These are phyloP conservation scores for Oligia strigilis DNA, from an alignment of 2,888 invertebrate species.

Conservation along the genomic window DNA sequence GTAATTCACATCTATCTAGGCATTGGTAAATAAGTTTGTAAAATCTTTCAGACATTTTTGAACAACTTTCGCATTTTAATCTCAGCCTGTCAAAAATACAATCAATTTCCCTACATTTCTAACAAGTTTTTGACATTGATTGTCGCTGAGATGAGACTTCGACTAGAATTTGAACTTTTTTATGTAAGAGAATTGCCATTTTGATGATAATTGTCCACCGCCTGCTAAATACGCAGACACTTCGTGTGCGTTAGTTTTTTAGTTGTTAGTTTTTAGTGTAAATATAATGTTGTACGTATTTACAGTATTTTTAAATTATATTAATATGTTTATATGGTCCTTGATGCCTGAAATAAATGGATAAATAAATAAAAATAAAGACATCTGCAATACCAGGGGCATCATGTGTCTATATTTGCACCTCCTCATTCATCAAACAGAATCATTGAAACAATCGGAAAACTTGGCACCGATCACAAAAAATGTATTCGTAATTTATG, in stretches of 20 bases:
- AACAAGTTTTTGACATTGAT: neutral
- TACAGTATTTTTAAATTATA: too few relatives aligned
- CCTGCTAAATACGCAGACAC: too few relatives aligned
- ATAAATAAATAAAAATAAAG: too few relatives aligned
- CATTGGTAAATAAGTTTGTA: too few relatives aligned
- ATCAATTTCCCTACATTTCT: neutral
- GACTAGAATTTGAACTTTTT: neutral
- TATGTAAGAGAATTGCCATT: neutral
- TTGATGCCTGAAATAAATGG: too few relatives aligned
- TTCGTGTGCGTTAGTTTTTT: too few relatives aligned
- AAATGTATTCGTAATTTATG: slow-evolving; percentile 73
- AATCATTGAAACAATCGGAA: slow-evolving; percentile 39
- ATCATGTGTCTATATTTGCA: neutral
- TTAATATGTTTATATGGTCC: too few relatives aligned
- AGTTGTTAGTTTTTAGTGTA: too few relatives aligned
- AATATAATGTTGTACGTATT: too few relatives aligned
- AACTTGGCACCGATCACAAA: slow-evolving; percentile 51
- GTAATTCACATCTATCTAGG: neutral
- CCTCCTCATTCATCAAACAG: slow-evolving; percentile 23
- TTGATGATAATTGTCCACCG: neutral
- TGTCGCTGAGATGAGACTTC: neutral
- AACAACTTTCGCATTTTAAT: neutral
- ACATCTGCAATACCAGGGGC: neutral
- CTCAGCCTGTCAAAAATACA: neutral
- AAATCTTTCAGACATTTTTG: too few relatives aligned